Base-by-base conservation (phyloP, 2,888 invertebrate species). In the Andrena haemorrhoa region DNA sequence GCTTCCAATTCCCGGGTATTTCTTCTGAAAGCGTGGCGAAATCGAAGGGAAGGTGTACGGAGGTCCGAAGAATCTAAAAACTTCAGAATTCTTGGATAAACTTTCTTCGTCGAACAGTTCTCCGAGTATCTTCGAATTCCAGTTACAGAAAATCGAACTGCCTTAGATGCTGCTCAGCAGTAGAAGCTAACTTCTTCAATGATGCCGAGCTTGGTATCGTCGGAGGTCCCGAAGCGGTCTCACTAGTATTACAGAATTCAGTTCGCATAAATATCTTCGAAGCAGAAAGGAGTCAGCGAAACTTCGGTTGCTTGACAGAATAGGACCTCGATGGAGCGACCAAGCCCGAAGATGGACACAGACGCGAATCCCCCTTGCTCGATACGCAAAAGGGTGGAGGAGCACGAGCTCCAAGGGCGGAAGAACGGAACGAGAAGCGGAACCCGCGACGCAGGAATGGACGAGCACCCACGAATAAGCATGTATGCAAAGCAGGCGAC, bases 401-500 rank as follows among this genome's bases (percentile, higher is more conserved):
- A 29, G 26, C 20, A 6, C 20, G 31, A 29, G 72, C 6, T n/a
- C 2, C 31, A 8, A 49, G 29, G 58, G 58, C 29, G 69, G 58
- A 69, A 58, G 51, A 33, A 63, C 77, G 69, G 47, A 68, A 63
- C 20, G 74, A 56, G 58, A 70, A 63, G 49, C 71, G 75, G 73
- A 85, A 80, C 76, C 75, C 68, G 74, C 58, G 78, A 84, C 65
- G 82, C 78, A 74, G 69, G 53, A 53, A 63, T 49, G 70, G 64
- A 70, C 66, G 65, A 78, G 74, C 71, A 56, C 69, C 64, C 74
- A 65, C 78, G 86, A 79, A 82, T 84, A 82, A 81, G 79, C 82
- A 64, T 72, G 81, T 82, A 85, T 86, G 86, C 82, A 89, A 86
- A 85, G 81, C 75, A 81, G 78, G 68, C 66, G 68, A 70, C 72